A percentile compares a stretch with the other conserved stretches of the same genome.
Evolutionary conservation across 2,113 vertebrate species (phyloP).

Genomic region (Dipodomys stephensi): DNA sequence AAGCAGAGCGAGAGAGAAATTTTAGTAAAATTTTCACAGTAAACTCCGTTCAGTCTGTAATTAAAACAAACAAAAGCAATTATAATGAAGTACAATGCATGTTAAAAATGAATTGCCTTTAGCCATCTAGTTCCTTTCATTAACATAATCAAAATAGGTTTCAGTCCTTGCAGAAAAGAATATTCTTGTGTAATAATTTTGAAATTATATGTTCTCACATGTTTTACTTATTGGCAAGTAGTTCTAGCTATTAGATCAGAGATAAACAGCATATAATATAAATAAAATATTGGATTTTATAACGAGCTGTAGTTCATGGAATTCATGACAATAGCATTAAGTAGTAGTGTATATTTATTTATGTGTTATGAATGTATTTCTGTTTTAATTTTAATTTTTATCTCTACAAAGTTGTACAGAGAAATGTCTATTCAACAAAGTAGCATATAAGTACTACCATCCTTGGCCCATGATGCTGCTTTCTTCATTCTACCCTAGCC

Average conservation of each 20-base stretch:
- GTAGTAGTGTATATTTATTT: not conserved
- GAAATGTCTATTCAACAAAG: too few relatives aligned
- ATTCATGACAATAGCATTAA: not conserved
- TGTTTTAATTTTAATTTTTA: not conserved
- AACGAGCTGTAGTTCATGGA: not conserved
- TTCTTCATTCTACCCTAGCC: too few relatives aligned
- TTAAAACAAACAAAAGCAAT: slow-evolving; percentile 67
- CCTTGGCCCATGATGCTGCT: too few relatives aligned
- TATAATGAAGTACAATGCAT: slow-evolving; percentile 65
- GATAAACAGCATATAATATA: not conserved
- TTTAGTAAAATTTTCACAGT: not conserved
- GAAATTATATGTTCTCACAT: slow-evolving; percentile 65
- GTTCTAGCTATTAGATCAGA: slow-evolving; percentile 70
- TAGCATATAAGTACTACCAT: too few relatives aligned
- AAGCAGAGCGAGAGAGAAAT: not conserved
- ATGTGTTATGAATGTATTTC: not conserved
- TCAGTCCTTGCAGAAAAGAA: not conserved
- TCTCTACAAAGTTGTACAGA: too few relatives aligned
- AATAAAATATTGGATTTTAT: slow-evolving; percentile 50
- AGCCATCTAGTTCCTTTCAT: slow-evolving; percentile 74
- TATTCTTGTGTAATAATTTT: slow-evolving; percentile 68
- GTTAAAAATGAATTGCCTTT: slow-evolving; percentile 75
- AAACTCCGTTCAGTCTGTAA: not conserved
- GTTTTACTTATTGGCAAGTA: slow-evolving; percentile 58
- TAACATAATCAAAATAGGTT: slow-evolving; percentile 68